A percentile compares a stretch with the other conserved stretches of the same genome.
phyloP scores from a whole-genome alignment of 2,888 invertebrate genomes.

The Dasypogon diadema region DNA sequence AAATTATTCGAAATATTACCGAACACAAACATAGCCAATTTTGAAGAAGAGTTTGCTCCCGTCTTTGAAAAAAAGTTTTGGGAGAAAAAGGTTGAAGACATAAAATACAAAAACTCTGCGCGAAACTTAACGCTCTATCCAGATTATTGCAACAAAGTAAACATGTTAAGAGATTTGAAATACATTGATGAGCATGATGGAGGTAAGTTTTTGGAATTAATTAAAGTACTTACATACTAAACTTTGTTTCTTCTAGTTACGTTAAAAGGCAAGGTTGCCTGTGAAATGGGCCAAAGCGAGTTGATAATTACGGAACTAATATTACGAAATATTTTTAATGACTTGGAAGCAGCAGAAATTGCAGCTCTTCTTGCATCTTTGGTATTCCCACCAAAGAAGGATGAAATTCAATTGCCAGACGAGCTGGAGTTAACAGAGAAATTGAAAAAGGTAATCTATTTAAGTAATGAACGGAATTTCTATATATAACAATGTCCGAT shows the following conservation, averaged over 20 bases:
- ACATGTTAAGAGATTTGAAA: conserved; percentile 80
- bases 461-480: too few species aligned
- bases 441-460: conserved; percentile 62
- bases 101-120: conserved; percentile 83
- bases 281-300: conserved; percentile 89
- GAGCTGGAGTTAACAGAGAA: conserved; percentile 69
- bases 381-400: conserved; percentile 89
- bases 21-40: conserved; percentile 81
- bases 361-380: conserved; percentile 93
- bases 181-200: conserved; percentile 79
- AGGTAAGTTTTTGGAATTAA: conserved; percentile 67
- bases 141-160: conserved; percentile 86
- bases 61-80: conserved; percentile 82
- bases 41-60: conserved; percentile 80
- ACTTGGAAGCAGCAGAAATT: conserved; percentile 89
- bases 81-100: conserved; percentile 75
- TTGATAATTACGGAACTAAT: conserved; percentile 94
- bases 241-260: conserved; percentile 71
- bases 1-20: conserved; percentile 71
- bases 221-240: background rate
- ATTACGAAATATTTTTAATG: conserved; percentile 88
- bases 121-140: conserved; percentile 89
- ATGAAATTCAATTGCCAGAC: conserved; percentile 59
- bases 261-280: conserved; percentile 87
- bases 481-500: too few species aligned